phyloP scores from a whole-genome alignment of 2,113 vertebrate species.

The Alosa alosa region DNA sequence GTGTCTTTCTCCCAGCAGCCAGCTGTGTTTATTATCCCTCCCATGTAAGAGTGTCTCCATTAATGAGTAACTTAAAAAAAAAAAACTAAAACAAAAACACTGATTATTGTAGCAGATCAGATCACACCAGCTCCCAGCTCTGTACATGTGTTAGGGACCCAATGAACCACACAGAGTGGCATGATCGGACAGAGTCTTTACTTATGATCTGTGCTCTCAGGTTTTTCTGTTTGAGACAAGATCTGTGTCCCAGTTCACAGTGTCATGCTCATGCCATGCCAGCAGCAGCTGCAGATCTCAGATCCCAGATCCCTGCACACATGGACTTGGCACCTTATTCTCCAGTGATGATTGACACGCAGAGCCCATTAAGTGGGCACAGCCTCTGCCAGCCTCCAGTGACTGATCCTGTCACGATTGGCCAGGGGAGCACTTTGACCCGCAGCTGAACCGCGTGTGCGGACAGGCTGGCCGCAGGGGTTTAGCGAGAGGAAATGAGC shows the following conservation, averaged over 20 bases:
- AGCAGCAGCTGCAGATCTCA: neutral
- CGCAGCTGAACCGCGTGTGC: neutral
- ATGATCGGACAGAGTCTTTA: neutral
- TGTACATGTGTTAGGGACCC: neutral
- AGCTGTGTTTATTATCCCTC: neutral
- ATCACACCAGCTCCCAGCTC: neutral
- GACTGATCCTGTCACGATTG: neutral
- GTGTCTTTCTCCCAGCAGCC: neutral
- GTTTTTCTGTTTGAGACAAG: neutral
- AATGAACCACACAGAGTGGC: neutral
- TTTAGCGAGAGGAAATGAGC: neutral
- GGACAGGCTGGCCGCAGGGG: neutral
- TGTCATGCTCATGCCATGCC: neutral
- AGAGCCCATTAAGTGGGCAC: neutral
- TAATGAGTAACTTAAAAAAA: neutral
- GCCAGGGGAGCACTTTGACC: constrained; percentile 11
- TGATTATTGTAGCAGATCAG: neutral
- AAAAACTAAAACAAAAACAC: neutral
- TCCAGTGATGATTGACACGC: neutral
- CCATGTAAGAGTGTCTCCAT: neutral
- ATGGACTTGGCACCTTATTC: neutral
- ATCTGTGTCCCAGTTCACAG: too few relatives aligned
- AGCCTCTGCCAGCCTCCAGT: neutral
- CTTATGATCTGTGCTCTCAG: neutral
- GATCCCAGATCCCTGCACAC: neutral